Evolutionary conservation across 2,113 vertebrate genomes (phyloP), one percentile per base, ranked within the genome.

Genomic region (Gopherus evgoodei): DNA sequence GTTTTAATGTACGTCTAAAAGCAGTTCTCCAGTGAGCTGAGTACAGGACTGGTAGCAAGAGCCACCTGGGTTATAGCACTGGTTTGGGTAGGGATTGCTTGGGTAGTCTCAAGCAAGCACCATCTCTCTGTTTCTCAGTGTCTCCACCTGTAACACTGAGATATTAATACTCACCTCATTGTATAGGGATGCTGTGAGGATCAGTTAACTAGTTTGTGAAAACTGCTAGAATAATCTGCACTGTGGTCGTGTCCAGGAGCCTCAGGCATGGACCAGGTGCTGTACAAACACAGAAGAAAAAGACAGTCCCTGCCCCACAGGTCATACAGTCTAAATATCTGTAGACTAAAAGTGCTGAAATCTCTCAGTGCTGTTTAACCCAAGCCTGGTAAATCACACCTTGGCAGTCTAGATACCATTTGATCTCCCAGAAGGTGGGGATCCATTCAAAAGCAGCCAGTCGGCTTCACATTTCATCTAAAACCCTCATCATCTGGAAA

Each of bases 401-500:
- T 19, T 78, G 3, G 14, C 59, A 22, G 81, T 59, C 91, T 19
- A 35, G 92, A 83, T 94, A 92, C n/a, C 62, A 4, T 83, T n/a
- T 8, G 42, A 35, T 57, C 93, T 90, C 49, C 0, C 1, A 62
- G 88, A 44, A 83, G 83, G 84, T 90, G 10, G 47, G 10, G 94
- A 76, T 44, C 38, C 42, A 42, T 76, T 76, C 72, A 44, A n/a
- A 76, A 76, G 93, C 92, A 42, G 79, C 72, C n/a, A 72, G 59
- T 90, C 89, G 96, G 85, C 47, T 83, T 49, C 89, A 91, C 95
- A 85, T 97, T 95, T 22, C 53, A 79, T 29, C 90, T 79, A 31
- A 81, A 87, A 69, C 38, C 38, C 59, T 69, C 2, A 25, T 85
- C 81, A 1, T 88, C 86, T 62, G 87, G 92, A 88, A 90, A 84